Base-by-base conservation (phyloP, 1,140 invertebrate species). In the Platorchestia sp. region DNA sequence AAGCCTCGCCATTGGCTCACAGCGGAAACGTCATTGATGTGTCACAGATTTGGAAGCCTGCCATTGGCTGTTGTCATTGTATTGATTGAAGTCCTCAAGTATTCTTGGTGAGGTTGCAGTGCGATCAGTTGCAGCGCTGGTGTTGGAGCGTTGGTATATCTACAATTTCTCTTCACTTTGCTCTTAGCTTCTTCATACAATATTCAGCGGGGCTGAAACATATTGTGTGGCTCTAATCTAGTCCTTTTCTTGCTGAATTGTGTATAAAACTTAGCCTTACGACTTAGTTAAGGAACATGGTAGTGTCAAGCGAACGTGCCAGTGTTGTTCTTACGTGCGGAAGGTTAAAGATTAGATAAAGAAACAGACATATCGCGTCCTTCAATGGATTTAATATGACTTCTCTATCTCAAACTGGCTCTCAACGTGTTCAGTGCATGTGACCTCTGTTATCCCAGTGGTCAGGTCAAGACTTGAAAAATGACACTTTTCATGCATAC, bases 51-150 rank as follows among this genome's bases (percentile, higher is more conserved):
- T 93, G 91, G 36, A 10, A n/a, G 43, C 41, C 16, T 44, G 36
- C 44, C 91, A 93, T 93, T 93, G 91, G 91, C 91, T 45, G 91
- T 40, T 47, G 10, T 7, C 19, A 10, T 93, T 93, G 91, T 93
- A 93, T 93, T 93, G 91, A 93, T 93, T 93, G 45, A 93, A 44
- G 7, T 45, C 6, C 91, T 44, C 91, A 47, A 93, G 91, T 93
- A 93, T 93, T 93, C 43, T 93, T 93, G 91, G 43, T 93, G 45
- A 93, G 91, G 91, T 89, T 16, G 87, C 59, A 75, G 59, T 27
- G 59, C 59, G 59, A 19, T 75, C 87, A 93, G 91, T 45, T 45
- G 91, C 43, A 93, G 91, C 45, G 91, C 91, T n/a, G 44, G 91
- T 93, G 91, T 93, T 40, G 43, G 40, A 93, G 45, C 27, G 45